Evolutionary conservation across 1,140 invertebrate species (phyloP), one percentile per base, ranked within the genome.

Genomic region (Caenorhabditis inopinata): DNA sequence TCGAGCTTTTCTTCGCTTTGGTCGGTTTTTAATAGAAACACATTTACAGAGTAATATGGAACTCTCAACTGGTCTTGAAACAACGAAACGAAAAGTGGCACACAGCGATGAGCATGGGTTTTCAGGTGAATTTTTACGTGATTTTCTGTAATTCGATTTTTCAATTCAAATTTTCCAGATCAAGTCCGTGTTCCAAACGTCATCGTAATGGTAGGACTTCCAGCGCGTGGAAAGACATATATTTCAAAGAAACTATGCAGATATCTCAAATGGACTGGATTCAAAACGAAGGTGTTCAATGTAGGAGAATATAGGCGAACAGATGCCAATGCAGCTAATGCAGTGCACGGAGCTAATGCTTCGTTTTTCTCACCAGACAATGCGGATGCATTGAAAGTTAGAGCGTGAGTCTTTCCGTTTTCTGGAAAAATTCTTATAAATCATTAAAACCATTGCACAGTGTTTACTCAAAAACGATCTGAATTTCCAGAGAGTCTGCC

Each of bases 191-290:
- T 87, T 14, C 86, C 87, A 7, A 88, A 88, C 83, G 96, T 99
- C 45, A 98, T 99, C 85, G 95, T 95, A 0, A 97, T 98, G 96
- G 97, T 99, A 11, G 97, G 97, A 6, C 89, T 99, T 84, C 97
- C 97, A 12, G 95, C 94, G 2, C 90, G 94, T 29, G 94, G 93
- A 18, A 99, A 99, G 90, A 99, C 97, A 0, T 99, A 98, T 90
- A 98, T 99, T 84, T 95, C 96, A 5, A 97, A 98, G 89, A 99
- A 98, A 89, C 76, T 87, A 12, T 88, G 87, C 73, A 47, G 86
- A 42, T 87, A 87, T 78, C 74, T 87, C 2, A 88, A 88, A 73
- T 88, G 87, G 86, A 87, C 86, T 58, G 86, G 86, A 68, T 86
- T 87, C 58, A 87, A 87, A 51, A 87, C 86, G 18, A 85, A 58